Percentiles rank a stretch among this genome's conserved stretches.
Conservation (phyloP, 2,797 vertebrate genomes). For the Carduelis carduelis region DNA sequence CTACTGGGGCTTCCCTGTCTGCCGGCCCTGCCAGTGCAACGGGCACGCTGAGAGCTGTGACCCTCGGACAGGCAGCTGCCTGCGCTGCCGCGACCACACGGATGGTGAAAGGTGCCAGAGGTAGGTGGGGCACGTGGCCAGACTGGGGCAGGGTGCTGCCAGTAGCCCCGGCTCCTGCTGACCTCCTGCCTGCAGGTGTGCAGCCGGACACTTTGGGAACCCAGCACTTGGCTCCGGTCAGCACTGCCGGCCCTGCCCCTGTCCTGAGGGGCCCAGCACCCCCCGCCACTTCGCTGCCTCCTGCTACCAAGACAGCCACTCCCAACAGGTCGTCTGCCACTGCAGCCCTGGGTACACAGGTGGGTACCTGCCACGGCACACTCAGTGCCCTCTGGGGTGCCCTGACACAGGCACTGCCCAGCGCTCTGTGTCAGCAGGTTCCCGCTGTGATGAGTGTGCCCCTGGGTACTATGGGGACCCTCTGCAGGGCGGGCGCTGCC, state of each 20-base stretch:
- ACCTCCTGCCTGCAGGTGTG: constrained; percentile 76
- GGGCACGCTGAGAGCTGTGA: constrained; percentile 85
- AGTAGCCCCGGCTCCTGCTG: accelerated
- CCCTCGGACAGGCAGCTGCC: constrained; percentile 29
- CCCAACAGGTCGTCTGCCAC: constrained; percentile 87
- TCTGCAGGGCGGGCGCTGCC: constrained; percentile 85
- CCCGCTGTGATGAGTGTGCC: constrained; percentile 90
- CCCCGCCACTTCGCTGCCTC: constrained; percentile 88
- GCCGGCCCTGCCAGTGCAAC: constrained; percentile 87
- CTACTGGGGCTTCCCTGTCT: constrained; percentile 93
- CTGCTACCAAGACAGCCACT: constrained; percentile 89
- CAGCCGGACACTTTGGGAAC: constrained; percentile 88
- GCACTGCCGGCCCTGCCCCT: constrained; percentile 92
- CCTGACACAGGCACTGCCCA: background rate
- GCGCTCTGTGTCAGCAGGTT: constrained; percentile 70
- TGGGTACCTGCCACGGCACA: background rate
- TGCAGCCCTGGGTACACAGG: constrained; percentile 94
- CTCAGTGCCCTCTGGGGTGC: accelerated
- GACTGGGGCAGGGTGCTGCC: background rate
- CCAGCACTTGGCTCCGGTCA: constrained; percentile 81
- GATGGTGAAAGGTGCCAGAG: constrained; percentile 79
- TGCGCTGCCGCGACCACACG: constrained; percentile 84
- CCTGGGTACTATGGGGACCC: constrained; percentile 92
- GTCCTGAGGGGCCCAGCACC: constrained; percentile 88
- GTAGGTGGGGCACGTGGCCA: background rate